Conservation (phyloP, 2,888 invertebrate species). For the Troglohyphantes excavatus region DNA sequence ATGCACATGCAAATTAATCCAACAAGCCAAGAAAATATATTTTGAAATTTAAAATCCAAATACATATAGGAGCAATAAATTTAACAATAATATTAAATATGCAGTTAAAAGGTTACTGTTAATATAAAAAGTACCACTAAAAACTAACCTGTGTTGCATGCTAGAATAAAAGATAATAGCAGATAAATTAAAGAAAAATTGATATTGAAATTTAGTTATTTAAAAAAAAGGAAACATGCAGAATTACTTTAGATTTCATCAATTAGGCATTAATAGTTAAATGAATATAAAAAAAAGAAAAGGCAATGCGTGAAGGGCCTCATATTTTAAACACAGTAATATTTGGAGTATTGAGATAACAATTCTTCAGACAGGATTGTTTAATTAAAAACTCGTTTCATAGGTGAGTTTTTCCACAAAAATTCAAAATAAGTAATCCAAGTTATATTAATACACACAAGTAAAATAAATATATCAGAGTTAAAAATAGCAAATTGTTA, state of each 20-base stretch:
- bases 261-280: neutral
- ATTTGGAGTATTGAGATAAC: neutral
- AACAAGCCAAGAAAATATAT: slow-evolving; percentile 29
- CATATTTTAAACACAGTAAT: neutral
- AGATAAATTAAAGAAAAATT: slow-evolving; percentile 12
- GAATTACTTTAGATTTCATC: neutral
- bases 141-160: slow-evolving; percentile 3
- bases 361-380: too few relatives aligned
- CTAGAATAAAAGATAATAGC: neutral
- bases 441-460: too few relatives aligned
- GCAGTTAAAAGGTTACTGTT: slow-evolving; percentile 17
- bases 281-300: slow-evolving; percentile 14
- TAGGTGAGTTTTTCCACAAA: too few relatives aligned
- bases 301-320: slow-evolving; percentile 24
- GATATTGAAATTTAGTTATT: slow-evolving; percentile 15
- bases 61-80: neutral
- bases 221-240: slow-evolving; percentile 12
- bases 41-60: neutral
- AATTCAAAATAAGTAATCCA: too few relatives aligned
- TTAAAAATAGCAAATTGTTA: too few relatives aligned
- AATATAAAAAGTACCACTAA: neutral
- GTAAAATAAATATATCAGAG: too few relatives aligned
- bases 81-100: slow-evolving; percentile 3
- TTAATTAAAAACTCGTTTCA: too few relatives aligned
- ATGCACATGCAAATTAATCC: slow-evolving; percentile 64